Evolutionary conservation across 2,888 invertebrate species (phyloP).

Genomic region (Unio pictorum): DNA sequence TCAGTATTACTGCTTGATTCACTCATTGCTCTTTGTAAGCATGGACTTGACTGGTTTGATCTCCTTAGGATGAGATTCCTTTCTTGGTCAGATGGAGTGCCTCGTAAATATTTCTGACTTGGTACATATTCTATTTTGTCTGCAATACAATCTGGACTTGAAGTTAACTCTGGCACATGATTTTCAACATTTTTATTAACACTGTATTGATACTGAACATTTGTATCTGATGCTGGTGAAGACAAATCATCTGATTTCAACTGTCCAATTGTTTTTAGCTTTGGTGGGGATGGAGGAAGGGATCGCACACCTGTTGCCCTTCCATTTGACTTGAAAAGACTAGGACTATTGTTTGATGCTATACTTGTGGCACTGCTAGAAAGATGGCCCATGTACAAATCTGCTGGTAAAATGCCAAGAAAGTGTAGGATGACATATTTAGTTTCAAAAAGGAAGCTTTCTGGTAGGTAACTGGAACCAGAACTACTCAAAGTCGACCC

Average conservation of each 20-base stretch:
- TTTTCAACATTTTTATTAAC: too few species aligned
- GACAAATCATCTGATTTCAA: neutral
- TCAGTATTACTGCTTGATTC: constrained; percentile 35
- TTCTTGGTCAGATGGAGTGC: too few species aligned
- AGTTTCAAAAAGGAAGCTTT: constrained; percentile 45
- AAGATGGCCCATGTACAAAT: constrained; percentile 25
- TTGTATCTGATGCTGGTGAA: constrained; percentile 37
- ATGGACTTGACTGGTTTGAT: neutral
- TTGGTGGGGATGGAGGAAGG: too few species aligned
- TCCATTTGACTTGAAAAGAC: too few species aligned
- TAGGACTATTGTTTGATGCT: too few species aligned
- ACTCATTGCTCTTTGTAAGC: constrained; percentile 21
- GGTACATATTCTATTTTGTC: too few species aligned
- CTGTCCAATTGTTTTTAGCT: too few species aligned
- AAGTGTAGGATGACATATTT: constrained; percentile 55
- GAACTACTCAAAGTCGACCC: neutral
- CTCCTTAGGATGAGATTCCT: too few species aligned
- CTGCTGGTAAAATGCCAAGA: constrained; percentile 29
- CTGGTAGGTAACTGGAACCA: constrained; percentile 9
- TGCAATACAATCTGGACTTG: too few species aligned
- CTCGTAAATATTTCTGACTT: too few species aligned
- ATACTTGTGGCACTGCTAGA: neutral
- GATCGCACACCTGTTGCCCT: too few species aligned
- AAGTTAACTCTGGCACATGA: too few species aligned
- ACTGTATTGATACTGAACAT: constrained; percentile 30